phyloP scores from a whole-genome alignment of 2,888 invertebrate species.

The Alsophila aescularia region DNA sequence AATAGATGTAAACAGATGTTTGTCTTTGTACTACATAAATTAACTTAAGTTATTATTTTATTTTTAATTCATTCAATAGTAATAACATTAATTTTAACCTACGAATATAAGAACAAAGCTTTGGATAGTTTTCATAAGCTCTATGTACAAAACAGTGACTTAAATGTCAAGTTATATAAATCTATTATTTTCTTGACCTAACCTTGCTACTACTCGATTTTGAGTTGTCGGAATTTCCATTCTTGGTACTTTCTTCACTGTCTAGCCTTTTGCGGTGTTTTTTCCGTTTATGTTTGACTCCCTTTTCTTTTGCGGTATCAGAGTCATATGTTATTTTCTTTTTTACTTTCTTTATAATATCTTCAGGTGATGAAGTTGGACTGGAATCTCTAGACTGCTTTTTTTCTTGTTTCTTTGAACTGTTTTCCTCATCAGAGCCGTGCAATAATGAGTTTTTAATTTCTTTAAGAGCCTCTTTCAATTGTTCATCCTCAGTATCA shows the following conservation, averaged over 20 bases:
- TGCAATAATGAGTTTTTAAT: slow-evolving; percentile 53
- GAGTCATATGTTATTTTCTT: slow-evolving; percentile 23
- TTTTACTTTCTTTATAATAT: slow-evolving; percentile 32
- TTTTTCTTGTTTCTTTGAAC: slow-evolving; percentile 17
- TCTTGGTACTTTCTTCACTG: slow-evolving; percentile 26
- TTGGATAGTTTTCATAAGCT: background rate
- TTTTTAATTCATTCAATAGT: no score
- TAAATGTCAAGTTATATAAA: background rate
- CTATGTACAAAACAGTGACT: background rate
- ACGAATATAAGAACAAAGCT: slow-evolving; percentile 2
- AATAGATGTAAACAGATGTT: background rate
- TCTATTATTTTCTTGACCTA: slow-evolving; percentile 48
- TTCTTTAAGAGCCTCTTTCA: slow-evolving; percentile 51
- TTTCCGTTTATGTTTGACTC: slow-evolving; percentile 12
- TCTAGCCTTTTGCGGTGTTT: slow-evolving; percentile 26
- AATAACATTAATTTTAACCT: slow-evolving; percentile 1
- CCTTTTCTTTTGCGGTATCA: slow-evolving; percentile 12
- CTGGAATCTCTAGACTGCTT: slow-evolving; percentile 11
- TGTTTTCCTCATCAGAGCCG: slow-evolving; percentile 51
- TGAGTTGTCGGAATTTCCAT: slow-evolving; percentile 43
- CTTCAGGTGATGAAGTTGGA: slow-evolving; percentile 45
- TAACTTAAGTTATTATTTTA: no score
- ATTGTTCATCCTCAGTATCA: slow-evolving; percentile 66
- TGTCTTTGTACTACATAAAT: no score
- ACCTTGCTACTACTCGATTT: slow-evolving; percentile 69